Conservation (phyloP, 2,113 vertebrate species). For the Crocuta crocuta region DNA sequence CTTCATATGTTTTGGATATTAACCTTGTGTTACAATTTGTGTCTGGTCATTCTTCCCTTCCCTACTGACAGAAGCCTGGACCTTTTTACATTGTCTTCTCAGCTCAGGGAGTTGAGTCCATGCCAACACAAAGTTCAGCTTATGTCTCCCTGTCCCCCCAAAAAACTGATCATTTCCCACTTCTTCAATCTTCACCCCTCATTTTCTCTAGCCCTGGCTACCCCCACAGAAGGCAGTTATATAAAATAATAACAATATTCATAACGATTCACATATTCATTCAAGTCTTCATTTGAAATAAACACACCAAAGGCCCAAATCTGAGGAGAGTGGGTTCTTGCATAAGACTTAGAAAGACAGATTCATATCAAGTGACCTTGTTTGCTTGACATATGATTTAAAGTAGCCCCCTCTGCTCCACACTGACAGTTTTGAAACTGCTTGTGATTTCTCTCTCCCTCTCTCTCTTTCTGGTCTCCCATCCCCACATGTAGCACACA, state of each 20-base stretch:
- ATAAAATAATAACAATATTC: background rate
- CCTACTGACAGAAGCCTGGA: background rate
- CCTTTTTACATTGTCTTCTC: background rate
- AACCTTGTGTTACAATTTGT: background rate
- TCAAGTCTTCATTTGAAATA: constrained; percentile 21
- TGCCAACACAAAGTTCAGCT: background rate
- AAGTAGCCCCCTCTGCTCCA: background rate
- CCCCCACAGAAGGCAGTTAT: background rate
- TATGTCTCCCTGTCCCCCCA: background rate
- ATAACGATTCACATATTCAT: background rate
- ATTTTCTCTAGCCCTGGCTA: background rate
- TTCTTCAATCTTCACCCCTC: background rate
- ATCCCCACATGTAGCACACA: too few relatives aligned
- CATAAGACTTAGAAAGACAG: background rate
- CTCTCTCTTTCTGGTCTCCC: too few relatives aligned
- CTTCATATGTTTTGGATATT: background rate
- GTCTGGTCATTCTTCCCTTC: background rate
- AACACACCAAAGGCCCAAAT: background rate
- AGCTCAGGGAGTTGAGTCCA: background rate
- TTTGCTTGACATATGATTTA: background rate
- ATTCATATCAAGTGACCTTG: background rate
- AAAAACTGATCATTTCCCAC: background rate
- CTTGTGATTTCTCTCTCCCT: too few relatives aligned
- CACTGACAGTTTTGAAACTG: too few relatives aligned
- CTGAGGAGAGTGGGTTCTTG: background rate